These are phyloP conservation scores for Eptatretus burgeri DNA, from an alignment of 2,113 vertebrate genomes.

Conservation along the genomic window DNA sequence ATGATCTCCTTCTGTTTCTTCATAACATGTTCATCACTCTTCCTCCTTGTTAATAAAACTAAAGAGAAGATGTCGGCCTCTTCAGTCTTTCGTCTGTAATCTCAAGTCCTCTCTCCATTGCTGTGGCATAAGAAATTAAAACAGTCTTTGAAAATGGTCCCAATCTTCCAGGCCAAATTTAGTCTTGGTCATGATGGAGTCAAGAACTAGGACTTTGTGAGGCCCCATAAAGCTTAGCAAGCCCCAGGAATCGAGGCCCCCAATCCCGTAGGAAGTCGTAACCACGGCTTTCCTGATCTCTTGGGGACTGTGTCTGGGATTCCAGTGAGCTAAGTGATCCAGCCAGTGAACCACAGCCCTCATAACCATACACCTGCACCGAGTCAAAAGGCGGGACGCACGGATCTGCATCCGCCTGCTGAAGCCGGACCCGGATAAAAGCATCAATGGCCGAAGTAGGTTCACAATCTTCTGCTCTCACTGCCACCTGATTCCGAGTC, in stretches of 20 bases:
- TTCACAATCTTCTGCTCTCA: conserved; percentile 19
- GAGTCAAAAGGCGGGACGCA: conserved; percentile 50
- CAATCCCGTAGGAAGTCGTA: conserved; percentile 26
- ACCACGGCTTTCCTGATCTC: not conserved
- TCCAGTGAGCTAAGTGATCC: conserved; percentile 27
- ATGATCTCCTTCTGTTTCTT: too few species aligned
- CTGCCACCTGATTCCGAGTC: conserved; percentile 19
- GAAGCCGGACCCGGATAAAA: conserved; percentile 34
- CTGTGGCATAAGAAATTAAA: too few species aligned
- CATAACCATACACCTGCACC: conserved; percentile 50
- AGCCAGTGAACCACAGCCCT: conserved; percentile 39
- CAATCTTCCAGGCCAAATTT: too few species aligned
- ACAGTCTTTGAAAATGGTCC: too few species aligned
- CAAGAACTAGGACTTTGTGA: too few species aligned
- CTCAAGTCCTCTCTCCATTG: too few species aligned
- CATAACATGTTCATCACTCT: too few species aligned
- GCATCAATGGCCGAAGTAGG: conserved; percentile 21
- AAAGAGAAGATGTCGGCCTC: too few species aligned
- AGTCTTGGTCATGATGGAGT: too few species aligned
- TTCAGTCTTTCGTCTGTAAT: too few species aligned
- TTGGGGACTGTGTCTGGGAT: conserved; percentile 14
- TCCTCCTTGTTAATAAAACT: too few species aligned
- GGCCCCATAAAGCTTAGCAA: conserved; percentile 35
- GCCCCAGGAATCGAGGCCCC: conserved; percentile 41
- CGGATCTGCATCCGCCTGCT: conserved; percentile 44